Evolutionary conservation across 1,140 invertebrate species (phyloP), one percentile per base, ranked within the genome.

Genomic region (Bombus picipes): DNA sequence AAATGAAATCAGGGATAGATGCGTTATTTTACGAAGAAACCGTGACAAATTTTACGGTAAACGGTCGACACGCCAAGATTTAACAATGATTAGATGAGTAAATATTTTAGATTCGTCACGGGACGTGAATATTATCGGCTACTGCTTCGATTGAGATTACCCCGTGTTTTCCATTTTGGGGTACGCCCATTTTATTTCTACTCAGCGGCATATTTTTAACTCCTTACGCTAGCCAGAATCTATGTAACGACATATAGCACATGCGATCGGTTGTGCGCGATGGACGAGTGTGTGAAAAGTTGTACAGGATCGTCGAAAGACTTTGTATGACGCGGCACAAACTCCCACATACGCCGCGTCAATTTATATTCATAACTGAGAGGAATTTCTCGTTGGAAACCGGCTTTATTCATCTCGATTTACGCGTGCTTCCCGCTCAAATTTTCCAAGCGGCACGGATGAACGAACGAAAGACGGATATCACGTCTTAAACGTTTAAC

Each of bases 141-240:
- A 37, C 65, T n/a, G 71, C 8, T 62, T 39, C 34, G 39, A 62
- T 81, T 57, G 37, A 47, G 18, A 18, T 74, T 34, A 25, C 32
- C n/a, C 34, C n/a, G 32, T 77, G 78, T 84, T 89, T 90, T 84
- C 32, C 74, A 78, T 84, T 84, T 71, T 43, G 53, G 47, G 59
- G 37, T 53, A 70, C 47, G 65, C 73, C 66, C 32, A 41, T 71
- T 68, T 53, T 32, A 66, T 79, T 43, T 66, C 72, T 75, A 59
- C 57, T 71, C n/a, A 9, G 15, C 37, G 15, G 66, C 37, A 57
- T 84, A 84, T 84, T 84, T 84, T 84, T 84, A 84, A 84, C 83
- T 84, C 15, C 83, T 80, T 62, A 72, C 83, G 76, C 22, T 71
- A 32, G 66, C 5, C 37, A 76, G 66, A 72, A 84, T 79, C 43